Evolutionary conservation across 2,888 invertebrate species (phyloP), one percentile per base, ranked within the genome.

Genomic region (Trachelus stipa): DNA sequence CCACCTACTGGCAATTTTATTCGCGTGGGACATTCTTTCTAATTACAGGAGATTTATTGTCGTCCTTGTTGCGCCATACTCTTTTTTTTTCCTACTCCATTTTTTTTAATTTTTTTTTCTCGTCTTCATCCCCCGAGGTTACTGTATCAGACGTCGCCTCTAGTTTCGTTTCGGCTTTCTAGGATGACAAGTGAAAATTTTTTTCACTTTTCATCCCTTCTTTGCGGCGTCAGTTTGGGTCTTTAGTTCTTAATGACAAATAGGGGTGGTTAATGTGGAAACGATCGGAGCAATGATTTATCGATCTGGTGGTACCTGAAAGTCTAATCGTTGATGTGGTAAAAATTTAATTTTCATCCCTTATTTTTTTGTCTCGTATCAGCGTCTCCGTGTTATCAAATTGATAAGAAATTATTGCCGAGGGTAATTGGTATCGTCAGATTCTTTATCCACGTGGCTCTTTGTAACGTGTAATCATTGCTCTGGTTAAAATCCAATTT

Each of bases 1-100:
- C 77, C 71, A 79, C 79, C 85, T 82, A 81, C 74, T 76, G 80
- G 82, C 83, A 82, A 84, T 83, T 82, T 83, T 77, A 82, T 83
- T 81, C 76, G 80, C 80, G 75, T 73, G 78, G 81, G 82, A 84
- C 83, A 85, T 86, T 85, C 85, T 85, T 86, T 83, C 83, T 86
- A 86, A 86, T 86, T 86, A 85, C 86, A 81, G 77, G 83, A 85
- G 86, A 86, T 86, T 86, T 86, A 86, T 86, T 83, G 85, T 85
- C 83, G 81, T 79, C 83, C 81, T 81, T 83, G 73, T 78, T 76
- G 69, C 75, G 76, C 76, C 11, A 15, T 35, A n/a, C 15, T 33
- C 30, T 31, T 77, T 76, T 76, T 74, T 56, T 40, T 75, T 74
- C 68, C 73, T 76, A 68, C 74, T 74, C 34, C 71, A 71, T 56